Base-by-base conservation (phyloP, 2,888 invertebrate genomes). In the Anaspis maculata region DNA sequence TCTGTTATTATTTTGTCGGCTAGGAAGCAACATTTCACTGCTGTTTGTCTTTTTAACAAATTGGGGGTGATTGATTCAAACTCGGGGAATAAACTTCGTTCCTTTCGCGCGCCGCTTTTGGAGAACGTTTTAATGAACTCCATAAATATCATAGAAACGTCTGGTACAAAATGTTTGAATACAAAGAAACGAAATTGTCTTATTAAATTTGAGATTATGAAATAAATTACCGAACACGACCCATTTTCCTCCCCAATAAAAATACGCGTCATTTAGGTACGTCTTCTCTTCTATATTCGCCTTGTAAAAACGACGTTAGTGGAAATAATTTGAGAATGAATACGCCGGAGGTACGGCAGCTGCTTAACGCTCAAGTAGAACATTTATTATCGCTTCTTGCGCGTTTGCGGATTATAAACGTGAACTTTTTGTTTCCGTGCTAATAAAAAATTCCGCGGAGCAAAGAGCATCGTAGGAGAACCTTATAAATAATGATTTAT, bases 191-290 rank as follows among this genome's bases (percentile, higher is more conserved):
- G 32, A 44, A 46, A 44, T 46, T 46, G 46, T 46, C 44, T 46
- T 44, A 46, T 46, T 46, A 46, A 42, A 35, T 34, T 40, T 27
- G 39, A 34, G 37, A 46, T 46, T 46, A 44, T 44, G 39, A 41
- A 44, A 41, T 44, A 42, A 44, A 44, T 46, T 41, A 37, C 34
- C 30, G 34, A 34, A 41, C 34, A 37, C 34, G 22, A 31, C 14
- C 25, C 32, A 25, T 40, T 37, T 40, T 37, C 33, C 27, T 13
- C 29, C n/a, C 30, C 28, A 40, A 37, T 40, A 37, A 33, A 40
- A 40, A 27, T 33, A 33, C 21, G 25, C 29, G 30, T 35, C 40
- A 33, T 37, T 37, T 40, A 32, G 29, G 39, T 32, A 25, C 25
- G 31, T 25, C 15, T 35, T 29, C 25, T 32, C 30, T 9, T 22